Percentiles rank a stretch among this genome's conserved stretches.
Conservation (phyloP, 1,140 invertebrate genomes). For the Drosophila ercepeae region DNA sequence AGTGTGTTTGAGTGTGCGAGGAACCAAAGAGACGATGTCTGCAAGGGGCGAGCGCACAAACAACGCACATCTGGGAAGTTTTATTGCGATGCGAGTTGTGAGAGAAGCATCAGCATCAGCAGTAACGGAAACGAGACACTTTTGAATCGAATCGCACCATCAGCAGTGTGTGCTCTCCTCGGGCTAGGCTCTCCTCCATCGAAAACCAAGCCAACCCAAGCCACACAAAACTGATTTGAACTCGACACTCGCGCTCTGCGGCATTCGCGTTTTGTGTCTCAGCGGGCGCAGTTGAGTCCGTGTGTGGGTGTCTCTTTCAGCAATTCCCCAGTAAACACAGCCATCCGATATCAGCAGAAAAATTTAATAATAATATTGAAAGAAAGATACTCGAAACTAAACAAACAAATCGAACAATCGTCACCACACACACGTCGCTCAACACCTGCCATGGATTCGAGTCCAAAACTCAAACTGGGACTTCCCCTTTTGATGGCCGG, state of each 20-base stretch:
- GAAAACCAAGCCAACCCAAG: slow-evolving; percentile 11
- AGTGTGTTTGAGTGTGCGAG: slow-evolving; percentile 4
- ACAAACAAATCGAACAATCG: slow-evolving; percentile 4
- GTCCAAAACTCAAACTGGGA: slow-evolving; percentile 25
- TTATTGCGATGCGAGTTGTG: slow-evolving; percentile 4
- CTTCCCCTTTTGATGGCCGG: slow-evolving; percentile 17
- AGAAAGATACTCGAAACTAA: not conserved
- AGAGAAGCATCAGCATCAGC: not conserved
- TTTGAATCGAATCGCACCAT: not conserved
- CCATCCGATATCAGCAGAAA: too few relatives aligned
- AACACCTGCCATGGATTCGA: slow-evolving; percentile 11
- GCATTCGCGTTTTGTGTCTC: slow-evolving; percentile 63
- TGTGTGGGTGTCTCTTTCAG: slow-evolving; percentile 10
- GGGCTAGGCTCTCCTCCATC: not conserved
- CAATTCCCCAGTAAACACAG: too few relatives aligned
- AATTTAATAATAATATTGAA: slow-evolving; percentile 34
- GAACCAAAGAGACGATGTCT: slow-evolving; percentile 10
- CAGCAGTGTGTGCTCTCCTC: not conserved
- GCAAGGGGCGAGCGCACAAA: slow-evolving; percentile 14
- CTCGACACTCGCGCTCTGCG: slow-evolving; percentile 24
- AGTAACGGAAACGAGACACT: not conserved
- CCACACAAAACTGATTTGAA: slow-evolving; percentile 13
- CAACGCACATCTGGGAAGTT: slow-evolving; percentile 20
- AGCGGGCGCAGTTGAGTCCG: slow-evolving; percentile 49
- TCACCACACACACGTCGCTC: slow-evolving; percentile 10